Evolutionary conservation across 2,888 invertebrate species (phyloP), one percentile per base, ranked within the genome.

Genomic region (Anagyrus pseudococci): DNA sequence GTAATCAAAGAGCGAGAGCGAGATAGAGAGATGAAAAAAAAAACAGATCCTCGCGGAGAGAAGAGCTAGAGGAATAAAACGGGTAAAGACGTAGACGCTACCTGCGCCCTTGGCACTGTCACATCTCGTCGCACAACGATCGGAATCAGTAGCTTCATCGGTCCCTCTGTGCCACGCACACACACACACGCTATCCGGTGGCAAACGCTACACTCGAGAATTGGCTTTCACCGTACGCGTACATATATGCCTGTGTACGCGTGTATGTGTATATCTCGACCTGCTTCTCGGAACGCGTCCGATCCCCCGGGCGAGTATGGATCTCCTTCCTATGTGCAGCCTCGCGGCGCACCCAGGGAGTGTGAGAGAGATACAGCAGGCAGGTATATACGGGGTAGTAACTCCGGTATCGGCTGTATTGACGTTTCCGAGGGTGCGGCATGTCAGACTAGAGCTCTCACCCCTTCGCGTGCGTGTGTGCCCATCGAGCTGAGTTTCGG

Each of bases 211-310:
- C 57, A 53, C 73, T 75, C 72, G 72, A 75, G 70, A 75, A 73
- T 75, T 73, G 73, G 72, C 75, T 72, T 75, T 66, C 69, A 64
- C 59, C 63, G 62, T 37, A n/a, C n/a, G n/a, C n/a, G n/a, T n/a
- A n/a, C n/a, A n/a, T n/a, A n/a, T n/a, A n/a, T 33, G 33, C 33
- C 8, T 8, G 8, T 33, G 33, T 33, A 33, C 33, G 33, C 13
- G 33, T 33, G 13, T 33, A 7, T 33, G 13, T 33, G 13, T 33
- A 33, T 33, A 33, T 67, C 68, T 69, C 71, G 72, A 73, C 72
- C 73, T 75, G 72, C 70, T 62, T 67, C 23, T 33, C 19, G 40
- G 53, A 67, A 64, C 63, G 56, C 69, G 68, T n/a, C n/a, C n/a
- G n/a, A n/a, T n/a, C n/a, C n/a, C n/a, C n/a, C n/a, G n/a, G n/a